phyloP scores from a whole-genome alignment of 2,113 vertebrate species.

The Sceloporus undulatus region DNA sequence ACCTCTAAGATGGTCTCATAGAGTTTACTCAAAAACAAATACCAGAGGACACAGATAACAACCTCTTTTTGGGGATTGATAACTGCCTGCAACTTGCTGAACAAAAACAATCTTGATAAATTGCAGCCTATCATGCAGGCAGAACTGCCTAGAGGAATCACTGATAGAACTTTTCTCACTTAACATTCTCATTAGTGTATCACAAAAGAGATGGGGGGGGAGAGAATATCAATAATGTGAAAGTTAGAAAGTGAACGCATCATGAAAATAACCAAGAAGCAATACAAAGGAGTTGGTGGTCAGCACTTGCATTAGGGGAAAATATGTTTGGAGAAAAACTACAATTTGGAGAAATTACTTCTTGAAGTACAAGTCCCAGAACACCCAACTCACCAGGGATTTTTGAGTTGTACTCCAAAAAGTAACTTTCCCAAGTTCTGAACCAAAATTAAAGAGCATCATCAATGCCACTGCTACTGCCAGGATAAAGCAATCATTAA shows the following conservation, averaged over 20 bases:
- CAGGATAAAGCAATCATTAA: constrained; percentile 20
- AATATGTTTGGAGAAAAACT: constrained; percentile 32
- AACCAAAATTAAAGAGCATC: not conserved
- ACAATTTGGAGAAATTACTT: not conserved
- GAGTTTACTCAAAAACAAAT: constrained; percentile 54
- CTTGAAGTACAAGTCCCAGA: no score
- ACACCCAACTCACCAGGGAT: no score
- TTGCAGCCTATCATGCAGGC: not conserved
- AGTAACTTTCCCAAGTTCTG: no score
- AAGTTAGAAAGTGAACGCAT: constrained; percentile 32
- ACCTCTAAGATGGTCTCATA: constrained; percentile 36
- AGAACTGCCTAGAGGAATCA: constrained; percentile 26
- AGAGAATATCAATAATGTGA: constrained; percentile 55
- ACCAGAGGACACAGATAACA: constrained; percentile 35
- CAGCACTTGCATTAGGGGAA: constrained; percentile 29
- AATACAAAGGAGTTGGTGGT: constrained; percentile 1
- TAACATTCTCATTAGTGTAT: constrained; percentile 53
- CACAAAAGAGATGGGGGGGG: constrained; percentile 24
- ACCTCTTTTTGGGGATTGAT: constrained; percentile 13
- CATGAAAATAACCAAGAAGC: not conserved
- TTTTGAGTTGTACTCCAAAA: no score
- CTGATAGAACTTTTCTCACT: constrained; percentile 19
- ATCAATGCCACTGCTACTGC: not conserved
- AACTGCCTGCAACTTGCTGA: not conserved
- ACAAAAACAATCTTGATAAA: constrained; percentile 16